phyloP scores from a whole-genome alignment of 2,797 vertebrate species.

The Anomalospiza imberbis region DNA sequence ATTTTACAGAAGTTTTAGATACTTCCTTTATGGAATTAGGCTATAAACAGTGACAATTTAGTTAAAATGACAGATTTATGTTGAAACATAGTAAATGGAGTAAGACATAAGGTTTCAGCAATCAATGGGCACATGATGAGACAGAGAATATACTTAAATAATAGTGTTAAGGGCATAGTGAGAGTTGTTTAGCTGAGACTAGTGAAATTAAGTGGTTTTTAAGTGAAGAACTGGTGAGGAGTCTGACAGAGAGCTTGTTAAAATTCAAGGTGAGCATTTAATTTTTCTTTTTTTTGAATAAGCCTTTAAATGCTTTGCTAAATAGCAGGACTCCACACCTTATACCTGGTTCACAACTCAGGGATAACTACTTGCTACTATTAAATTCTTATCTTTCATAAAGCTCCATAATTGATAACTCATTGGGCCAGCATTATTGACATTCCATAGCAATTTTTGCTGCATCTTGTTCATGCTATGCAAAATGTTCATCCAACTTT shows the following conservation, averaged over 20 bases:
- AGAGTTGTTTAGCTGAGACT: neutral
- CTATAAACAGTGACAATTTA: neutral
- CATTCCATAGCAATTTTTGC: neutral
- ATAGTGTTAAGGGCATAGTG: neutral
- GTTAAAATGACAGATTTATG: neutral
- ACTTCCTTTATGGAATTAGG: neutral
- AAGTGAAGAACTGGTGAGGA: neutral
- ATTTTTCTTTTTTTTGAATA: neutral
- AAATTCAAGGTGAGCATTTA: neutral
- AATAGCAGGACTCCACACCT: neutral
- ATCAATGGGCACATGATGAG: neutral
- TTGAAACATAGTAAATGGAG: neutral
- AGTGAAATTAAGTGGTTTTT: neutral
- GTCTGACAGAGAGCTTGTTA: neutral
- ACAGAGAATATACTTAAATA: neutral
- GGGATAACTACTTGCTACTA: neutral
- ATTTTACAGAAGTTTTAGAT: neutral
- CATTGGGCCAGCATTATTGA: neutral
- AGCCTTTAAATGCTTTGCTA: neutral
- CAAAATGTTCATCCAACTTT: neutral
- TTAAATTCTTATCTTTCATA: neutral
- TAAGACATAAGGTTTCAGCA: neutral
- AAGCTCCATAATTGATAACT: neutral
- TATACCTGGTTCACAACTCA: neutral
- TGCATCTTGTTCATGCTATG: neutral